Conservation (phyloP, 1,140 invertebrate species). For the Drosophila setifemur region DNA sequence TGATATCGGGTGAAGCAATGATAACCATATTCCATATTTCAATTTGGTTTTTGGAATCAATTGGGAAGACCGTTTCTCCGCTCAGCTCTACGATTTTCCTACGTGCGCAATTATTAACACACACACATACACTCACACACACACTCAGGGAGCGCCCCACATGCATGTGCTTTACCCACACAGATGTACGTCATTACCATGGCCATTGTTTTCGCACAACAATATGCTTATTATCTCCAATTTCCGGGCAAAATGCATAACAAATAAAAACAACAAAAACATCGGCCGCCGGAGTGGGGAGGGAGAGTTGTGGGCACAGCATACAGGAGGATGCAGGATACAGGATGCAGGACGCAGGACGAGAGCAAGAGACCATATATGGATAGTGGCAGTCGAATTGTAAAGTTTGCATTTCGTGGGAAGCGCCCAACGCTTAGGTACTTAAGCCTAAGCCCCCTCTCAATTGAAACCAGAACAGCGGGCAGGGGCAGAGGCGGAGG, state of each 20-base stretch:
- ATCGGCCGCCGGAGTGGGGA: not conserved
- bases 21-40: too few relatives aligned
- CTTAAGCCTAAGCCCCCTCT: conserved; percentile 66
- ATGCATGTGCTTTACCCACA: conserved; percentile 31
- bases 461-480: conserved; percentile 36
- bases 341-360: not conserved
- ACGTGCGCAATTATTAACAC: conserved; percentile 54
- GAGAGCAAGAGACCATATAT: conserved; percentile 22
- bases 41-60: conserved; percentile 14
- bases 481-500: not conserved
- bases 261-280: conserved; percentile 78
- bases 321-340: too few relatives aligned
- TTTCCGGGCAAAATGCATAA: conserved; percentile 78
- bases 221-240: conserved; percentile 79
- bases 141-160: not conserved
- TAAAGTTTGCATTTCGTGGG: conserved; percentile 71
- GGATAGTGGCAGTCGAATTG: conserved; percentile 58
- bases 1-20: too few relatives aligned
- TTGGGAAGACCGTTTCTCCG: conserved; percentile 1
- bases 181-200: conserved; percentile 74
- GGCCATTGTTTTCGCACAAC: conserved; percentile 74
- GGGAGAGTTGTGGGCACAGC: too few relatives aligned
- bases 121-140: not conserved
- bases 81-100: conserved; percentile 10
- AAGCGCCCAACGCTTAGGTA: conserved; percentile 71